phyloP scores from a whole-genome alignment of 2,888 invertebrate genomes.

The Caenorhabditis zanzibari region DNA sequence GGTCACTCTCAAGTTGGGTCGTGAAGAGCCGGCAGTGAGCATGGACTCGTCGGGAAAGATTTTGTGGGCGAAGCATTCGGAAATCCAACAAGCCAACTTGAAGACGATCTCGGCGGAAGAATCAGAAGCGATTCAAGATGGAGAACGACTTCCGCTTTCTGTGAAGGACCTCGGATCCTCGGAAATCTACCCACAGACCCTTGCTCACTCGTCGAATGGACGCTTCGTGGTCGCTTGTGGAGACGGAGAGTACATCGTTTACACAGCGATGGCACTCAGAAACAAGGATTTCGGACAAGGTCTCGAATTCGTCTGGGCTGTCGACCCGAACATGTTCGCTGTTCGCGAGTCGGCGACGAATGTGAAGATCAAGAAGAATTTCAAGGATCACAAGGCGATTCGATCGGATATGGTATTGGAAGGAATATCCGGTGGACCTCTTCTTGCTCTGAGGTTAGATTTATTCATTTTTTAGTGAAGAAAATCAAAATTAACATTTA shows the following conservation, averaged over 20 bases:
- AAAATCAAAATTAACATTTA: constrained; percentile 13
- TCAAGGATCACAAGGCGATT: constrained; percentile 88
- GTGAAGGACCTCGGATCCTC: constrained; percentile 99
- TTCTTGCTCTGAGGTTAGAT: constrained; percentile 86
- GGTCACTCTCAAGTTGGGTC: constrained; percentile 93
- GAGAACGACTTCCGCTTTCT: constrained; percentile 93
- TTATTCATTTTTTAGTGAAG: neutral
- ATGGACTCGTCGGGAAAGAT: constrained; percentile 99
- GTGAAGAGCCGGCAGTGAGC: constrained; percentile 97
- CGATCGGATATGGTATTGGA: constrained; percentile 93
- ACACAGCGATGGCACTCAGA: constrained; percentile 98
- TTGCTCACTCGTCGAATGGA: constrained; percentile 98
- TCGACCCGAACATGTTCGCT: constrained; percentile 93
- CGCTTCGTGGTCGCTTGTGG: constrained; percentile 94
- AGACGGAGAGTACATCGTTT: constrained; percentile 99
- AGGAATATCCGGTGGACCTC: constrained; percentile 91
- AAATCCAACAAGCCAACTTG: constrained; percentile 89
- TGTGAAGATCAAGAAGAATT: constrained; percentile 96
- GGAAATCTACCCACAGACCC: constrained; percentile 98
- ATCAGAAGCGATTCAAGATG: constrained; percentile 86
- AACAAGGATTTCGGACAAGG: constrained; percentile 95
- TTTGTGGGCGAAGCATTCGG: constrained; percentile 98
- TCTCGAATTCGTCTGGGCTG: constrained; percentile 99
- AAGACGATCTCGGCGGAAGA: constrained; percentile 81
- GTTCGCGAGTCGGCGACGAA: constrained; percentile 92